Percentiles rank a stretch among this genome's conserved stretches.
Conservation (phyloP, 2,888 invertebrate species). For the Tenthredo mesomela region DNA sequence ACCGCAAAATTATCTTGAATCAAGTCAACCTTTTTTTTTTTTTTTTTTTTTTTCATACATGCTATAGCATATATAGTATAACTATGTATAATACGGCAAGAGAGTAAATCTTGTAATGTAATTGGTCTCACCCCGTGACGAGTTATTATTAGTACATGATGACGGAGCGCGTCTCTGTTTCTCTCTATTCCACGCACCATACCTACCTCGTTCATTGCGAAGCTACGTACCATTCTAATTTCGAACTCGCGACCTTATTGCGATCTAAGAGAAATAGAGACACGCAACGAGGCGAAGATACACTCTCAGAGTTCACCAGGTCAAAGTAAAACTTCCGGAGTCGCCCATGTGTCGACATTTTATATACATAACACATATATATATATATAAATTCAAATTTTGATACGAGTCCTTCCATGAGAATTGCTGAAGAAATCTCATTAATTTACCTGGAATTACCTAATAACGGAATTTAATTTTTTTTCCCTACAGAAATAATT, state of each 20-base stretch:
- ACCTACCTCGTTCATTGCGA: not conserved
- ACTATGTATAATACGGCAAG: not conserved
- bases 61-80: not conserved
- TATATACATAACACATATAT: too few species aligned
- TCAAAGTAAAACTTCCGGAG: slow-evolving; percentile 15
- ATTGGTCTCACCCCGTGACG: slow-evolving; percentile 22
- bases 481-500: not conserved
- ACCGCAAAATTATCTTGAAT: too few species aligned
- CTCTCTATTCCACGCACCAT: not conserved
- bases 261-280: not conserved
- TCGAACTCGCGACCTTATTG: slow-evolving; percentile 44
- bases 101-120: slow-evolving; percentile 28
- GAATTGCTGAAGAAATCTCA: not conserved
- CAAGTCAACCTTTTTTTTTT: too few species aligned
- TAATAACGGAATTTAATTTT: not conserved
- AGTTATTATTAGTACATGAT: slow-evolving; percentile 6
- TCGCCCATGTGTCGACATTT: not conserved
- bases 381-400: not conserved
- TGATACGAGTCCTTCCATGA: not conserved
- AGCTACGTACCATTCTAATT: slow-evolving; percentile 38
- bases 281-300: slow-evolving; percentile 4
- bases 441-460: not conserved
- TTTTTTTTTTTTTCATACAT: not conserved
- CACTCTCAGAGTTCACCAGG: not conserved
- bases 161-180: not conserved